These are phyloP conservation scores for Zootermopsis nevadensis DNA, from an alignment of 2,888 invertebrate species.

Conservation along the genomic window DNA sequence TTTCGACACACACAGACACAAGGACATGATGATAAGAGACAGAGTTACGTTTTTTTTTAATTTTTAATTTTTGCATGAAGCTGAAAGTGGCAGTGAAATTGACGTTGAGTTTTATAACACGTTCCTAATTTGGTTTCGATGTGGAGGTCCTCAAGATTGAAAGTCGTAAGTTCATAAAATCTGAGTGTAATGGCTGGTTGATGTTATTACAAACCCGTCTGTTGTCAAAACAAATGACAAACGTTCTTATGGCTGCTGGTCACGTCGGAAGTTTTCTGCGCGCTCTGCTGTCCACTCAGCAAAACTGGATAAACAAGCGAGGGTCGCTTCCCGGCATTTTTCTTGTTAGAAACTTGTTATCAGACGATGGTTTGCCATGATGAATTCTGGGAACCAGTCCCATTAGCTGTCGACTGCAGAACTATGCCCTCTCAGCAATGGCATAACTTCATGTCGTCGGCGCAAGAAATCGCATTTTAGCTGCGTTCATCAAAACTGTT, in stretches of 20 bases:
- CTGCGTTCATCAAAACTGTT: too few relatives aligned
- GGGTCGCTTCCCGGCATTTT: not conserved
- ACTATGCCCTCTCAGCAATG: too few relatives aligned
- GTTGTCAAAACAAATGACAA: not conserved
- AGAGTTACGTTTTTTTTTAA: too few relatives aligned
- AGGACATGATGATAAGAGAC: too few relatives aligned
- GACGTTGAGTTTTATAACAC: too few relatives aligned
- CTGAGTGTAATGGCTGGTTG: not conserved
- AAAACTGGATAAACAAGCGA: conserved; percentile 4
- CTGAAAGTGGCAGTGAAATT: too few relatives aligned
- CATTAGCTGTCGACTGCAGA: too few relatives aligned
- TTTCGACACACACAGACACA: too few relatives aligned
- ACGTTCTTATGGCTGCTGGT: not conserved
- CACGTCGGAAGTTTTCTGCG: conserved; percentile 6
- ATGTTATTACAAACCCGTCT: too few relatives aligned
- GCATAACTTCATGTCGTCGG: too few relatives aligned
- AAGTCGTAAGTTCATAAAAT: not conserved
- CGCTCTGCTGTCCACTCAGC: conserved; percentile 16
- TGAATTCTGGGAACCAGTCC: not conserved
- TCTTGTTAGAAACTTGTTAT: conserved; percentile 13
- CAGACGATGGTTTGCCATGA: not conserved
- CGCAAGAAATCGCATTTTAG: too few relatives aligned
- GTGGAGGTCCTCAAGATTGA: not conserved
- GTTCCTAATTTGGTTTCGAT: not conserved
- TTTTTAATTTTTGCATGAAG: too few relatives aligned